These are phyloP conservation scores for Junonia oenone DNA, from an alignment of 2,888 invertebrate genomes.

Conservation along the genomic window DNA sequence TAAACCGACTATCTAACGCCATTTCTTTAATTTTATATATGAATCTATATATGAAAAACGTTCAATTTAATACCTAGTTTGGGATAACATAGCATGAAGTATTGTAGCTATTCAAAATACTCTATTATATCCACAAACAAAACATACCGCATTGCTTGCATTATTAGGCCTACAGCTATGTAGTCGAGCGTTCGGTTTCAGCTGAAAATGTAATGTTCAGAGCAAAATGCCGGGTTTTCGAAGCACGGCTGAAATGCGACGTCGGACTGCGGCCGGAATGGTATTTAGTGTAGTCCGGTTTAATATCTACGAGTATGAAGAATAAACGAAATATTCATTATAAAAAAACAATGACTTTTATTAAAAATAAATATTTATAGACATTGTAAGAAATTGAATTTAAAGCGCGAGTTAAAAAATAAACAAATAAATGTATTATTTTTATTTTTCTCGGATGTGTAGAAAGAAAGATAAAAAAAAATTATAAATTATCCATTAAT, in stretches of 20 bases:
- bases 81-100: neutral
- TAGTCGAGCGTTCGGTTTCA: neutral
- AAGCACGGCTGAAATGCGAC: conserved; percentile 37
- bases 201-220: conserved; percentile 37
- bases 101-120: conserved; percentile 2
- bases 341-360: no score
- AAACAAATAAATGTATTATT: no score
- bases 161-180: conserved; percentile 14
- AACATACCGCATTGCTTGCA: conserved; percentile 22
- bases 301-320: neutral
- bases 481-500: no score
- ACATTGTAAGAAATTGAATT: no score
- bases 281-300: conserved; percentile 18
- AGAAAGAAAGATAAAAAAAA: no score
- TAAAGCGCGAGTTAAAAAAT: no score
- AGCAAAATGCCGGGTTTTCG: conserved; percentile 33
- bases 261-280: conserved; percentile 25
- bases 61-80: neutral
- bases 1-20: no score
- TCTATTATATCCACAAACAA: conserved; percentile 8
- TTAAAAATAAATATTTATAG: no score
- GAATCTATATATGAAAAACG: no score
- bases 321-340: no score
- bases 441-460: no score
- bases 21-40: no score